phyloP scores from a whole-genome alignment of 2,113 vertebrate genomes.

The Cavia porcellus region DNA sequence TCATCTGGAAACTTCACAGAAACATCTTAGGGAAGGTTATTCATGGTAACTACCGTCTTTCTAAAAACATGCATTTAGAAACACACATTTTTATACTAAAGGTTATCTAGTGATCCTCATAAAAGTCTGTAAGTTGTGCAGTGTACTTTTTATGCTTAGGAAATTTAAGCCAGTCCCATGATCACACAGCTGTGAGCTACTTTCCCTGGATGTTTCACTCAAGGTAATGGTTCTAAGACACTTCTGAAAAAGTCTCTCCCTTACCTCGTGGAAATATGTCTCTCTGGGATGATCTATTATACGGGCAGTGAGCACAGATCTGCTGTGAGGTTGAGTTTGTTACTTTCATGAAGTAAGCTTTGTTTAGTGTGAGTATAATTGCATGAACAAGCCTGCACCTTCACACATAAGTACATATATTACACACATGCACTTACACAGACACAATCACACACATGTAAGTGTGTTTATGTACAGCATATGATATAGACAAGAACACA shows the following conservation, averaged over 20 bases:
- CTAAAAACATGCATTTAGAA: background rate
- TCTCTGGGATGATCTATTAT: background rate
- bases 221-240: background rate
- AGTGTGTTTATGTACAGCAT: accelerated
- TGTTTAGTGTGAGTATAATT: background rate
- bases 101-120: background rate
- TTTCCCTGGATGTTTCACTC: background rate
- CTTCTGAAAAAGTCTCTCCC: background rate
- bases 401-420: background rate
- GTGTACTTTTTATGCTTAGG: background rate
- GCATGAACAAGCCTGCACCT: background rate
- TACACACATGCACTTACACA: background rate
- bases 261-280: background rate
- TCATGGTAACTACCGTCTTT: background rate
- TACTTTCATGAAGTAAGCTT: background rate
- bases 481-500: background rate
- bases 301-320: background rate
- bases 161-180: background rate
- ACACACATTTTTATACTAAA: background rate
- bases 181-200: background rate
- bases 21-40: background rate
- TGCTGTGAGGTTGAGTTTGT: background rate
- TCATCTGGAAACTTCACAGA: slow-evolving; percentile 42
- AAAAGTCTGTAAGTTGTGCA: background rate
- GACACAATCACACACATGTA: accelerated